Conservation (phyloP, 1,140 invertebrate genomes). For the Cydia amplana region DNA sequence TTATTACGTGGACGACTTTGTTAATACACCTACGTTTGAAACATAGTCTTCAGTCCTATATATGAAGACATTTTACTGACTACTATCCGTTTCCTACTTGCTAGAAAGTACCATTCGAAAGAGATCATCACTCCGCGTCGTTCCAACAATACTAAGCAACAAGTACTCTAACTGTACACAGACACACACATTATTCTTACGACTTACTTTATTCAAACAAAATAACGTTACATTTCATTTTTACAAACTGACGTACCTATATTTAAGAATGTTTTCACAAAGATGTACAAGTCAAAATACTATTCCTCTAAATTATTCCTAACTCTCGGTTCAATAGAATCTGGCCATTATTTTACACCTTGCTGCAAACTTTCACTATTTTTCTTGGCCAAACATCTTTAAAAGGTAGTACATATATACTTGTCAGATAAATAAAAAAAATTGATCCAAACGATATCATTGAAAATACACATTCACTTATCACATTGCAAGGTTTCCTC, state of each 20-base stretch:
- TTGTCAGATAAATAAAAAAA: too few species aligned
- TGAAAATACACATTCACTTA: too few species aligned
- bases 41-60: not conserved
- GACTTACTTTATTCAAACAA: slow-evolving; percentile 28
- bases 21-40: slow-evolving; percentile 7
- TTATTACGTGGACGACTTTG: slow-evolving; percentile 1
- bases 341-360: too few species aligned
- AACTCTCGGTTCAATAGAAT: too few species aligned
- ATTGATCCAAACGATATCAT: too few species aligned
- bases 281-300: not conserved
- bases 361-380: too few species aligned
- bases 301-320: not conserved
- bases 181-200: slow-evolving; percentile 6
- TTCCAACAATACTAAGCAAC: slow-evolving; percentile 40
- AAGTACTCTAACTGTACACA: slow-evolving; percentile 17
- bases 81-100: slow-evolving; percentile 25
- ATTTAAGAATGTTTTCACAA: not conserved
- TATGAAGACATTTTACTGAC: slow-evolving; percentile 17
- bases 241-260: not conserved
- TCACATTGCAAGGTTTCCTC: too few species aligned
- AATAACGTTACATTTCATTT: slow-evolving; percentile 18
- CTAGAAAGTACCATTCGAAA: slow-evolving; percentile 46
- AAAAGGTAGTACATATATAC: too few species aligned
- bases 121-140: slow-evolving; percentile 43
- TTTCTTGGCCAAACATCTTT: too few species aligned